Base-by-base conservation (phyloP, 1,140 invertebrate genomes). In the Teleogryllus occipitalis region DNA sequence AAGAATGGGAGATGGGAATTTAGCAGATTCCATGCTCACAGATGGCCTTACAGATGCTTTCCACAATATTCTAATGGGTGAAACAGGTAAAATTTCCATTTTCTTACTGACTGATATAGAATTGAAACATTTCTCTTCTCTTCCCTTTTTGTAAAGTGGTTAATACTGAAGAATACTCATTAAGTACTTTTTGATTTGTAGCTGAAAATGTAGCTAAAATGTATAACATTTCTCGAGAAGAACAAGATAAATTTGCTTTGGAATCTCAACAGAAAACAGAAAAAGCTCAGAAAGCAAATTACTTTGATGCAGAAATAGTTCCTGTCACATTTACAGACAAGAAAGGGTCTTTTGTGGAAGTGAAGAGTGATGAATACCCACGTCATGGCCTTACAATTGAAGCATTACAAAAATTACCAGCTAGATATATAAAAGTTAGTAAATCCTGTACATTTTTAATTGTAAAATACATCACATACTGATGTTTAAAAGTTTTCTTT, bases 11-110 rank as follows among this genome's bases (percentile, higher is more conserved):
- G 84, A 92, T 84, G 86, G 86, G 12, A 86, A 86, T 74, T 82
- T 96, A 80, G 82, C 88, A 15, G 95, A 97, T 85, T 90, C 92
- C 1, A 90, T 96, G 88, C 49, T 95, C 10, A 82, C 83, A 39
- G 95, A 97, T 89, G 95, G 94, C 3, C 87, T 97, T 8, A 94
- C 90, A 8, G 95, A 96, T 88, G 92, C 93, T 12, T 94, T 96
- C 85, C 84, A 90, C 82, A 88, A 90, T 82, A 90, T 93, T 81
- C 94, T 94, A 82, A 97, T 97, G 95, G 95, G 95, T 80, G 86
- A 94, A 75, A 97, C 95, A 83, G 93, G 93, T 94, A 87, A 79
- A 47, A 47, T 39, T 22, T 22, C n/a, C 46, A 48, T 27, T 78
- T 47, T 78, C 47, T 78, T n/a, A 72, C n/a, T 15, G 27, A 7